Evolutionary conservation across 2,797 vertebrate species (phyloP).

Genomic region (Esox lucius): DNA sequence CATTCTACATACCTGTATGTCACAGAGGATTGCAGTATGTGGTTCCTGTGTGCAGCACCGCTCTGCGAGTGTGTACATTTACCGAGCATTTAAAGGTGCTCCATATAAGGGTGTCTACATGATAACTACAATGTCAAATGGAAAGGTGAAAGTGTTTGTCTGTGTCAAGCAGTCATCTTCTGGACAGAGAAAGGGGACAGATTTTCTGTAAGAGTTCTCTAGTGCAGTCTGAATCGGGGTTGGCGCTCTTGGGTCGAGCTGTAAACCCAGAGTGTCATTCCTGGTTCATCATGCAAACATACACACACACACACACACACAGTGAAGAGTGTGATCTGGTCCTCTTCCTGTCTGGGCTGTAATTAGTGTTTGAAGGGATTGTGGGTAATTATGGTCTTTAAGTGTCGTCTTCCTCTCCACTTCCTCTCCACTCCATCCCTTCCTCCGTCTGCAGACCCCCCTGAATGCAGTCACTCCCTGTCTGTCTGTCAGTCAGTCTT

Average conservation of each 20-base stretch:
- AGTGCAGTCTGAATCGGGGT: background rate
- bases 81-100: no score
- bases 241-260: background rate
- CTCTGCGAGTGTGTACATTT: no score
- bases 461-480: background rate
- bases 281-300: background rate
- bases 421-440: background rate
- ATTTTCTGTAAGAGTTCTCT: background rate
- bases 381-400: conserved; percentile 50
- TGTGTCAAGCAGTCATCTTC: background rate
- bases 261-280: background rate
- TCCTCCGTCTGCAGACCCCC: conserved; percentile 2
- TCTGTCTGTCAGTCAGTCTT: background rate
- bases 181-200: background rate
- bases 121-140: no score
- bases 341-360: conserved; percentile 44
- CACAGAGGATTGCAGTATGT: no score
- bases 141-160: background rate
- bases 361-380: conserved; percentile 47
- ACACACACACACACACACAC: background rate
- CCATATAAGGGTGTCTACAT: no score
- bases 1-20: no score
- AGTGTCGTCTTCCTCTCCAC: conserved; percentile 30
- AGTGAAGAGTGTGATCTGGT: background rate
- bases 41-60: no score